Evolutionary conservation across 2,797 vertebrate species (phyloP), one percentile per base, ranked within the genome.

Genomic region (Molossus alvarezi): DNA sequence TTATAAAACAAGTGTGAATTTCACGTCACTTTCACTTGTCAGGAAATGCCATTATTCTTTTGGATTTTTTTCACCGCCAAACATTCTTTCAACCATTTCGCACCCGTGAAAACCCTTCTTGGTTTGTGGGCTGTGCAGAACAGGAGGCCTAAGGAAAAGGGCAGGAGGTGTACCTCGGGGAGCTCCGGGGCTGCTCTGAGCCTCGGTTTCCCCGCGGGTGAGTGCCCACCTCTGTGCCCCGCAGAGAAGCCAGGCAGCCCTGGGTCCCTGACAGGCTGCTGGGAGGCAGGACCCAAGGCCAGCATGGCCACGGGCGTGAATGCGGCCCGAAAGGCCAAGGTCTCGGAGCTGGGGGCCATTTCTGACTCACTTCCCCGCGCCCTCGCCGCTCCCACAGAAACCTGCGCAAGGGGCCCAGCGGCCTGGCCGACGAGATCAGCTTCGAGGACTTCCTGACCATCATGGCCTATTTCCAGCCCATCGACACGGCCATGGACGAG

Each of bases 371-470:
- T 8, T 7, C 62, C 0, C 11, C 9, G 0, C 0, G 10, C 6
- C 65, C 12, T 14, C 0, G 0, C 29, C 6, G 3, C 62, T 20
- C 86, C 0, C 17, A 0, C 97, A 99, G 99, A 98, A 99, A 99
- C 98, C 99, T 99, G 92, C 98, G 96, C 7, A 98, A 98, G 80
- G 97, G 98, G 13, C 64, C 98, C 12, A 96, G 90, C 0, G 98
- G 99, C 85, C 97, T 98, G 97, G 98, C 96, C 0, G 97, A 99
- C 0, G 99, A 99, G 98, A 99, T 99, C 67, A 97, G 98, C 98
- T 99, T 99, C 0, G 99, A 99, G 96, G 99, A 99, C 97, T 99
- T 99, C 97, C 97, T 99, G 97, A 99, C 99, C 94, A 99, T 99
- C 98, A 99, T 99, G 99, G 99, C 99, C 77, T 99, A 99, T 98